These are phyloP conservation scores for Anoplophora glabripennis DNA, from an alignment of 1,140 invertebrate species.

Conservation along the genomic window DNA sequence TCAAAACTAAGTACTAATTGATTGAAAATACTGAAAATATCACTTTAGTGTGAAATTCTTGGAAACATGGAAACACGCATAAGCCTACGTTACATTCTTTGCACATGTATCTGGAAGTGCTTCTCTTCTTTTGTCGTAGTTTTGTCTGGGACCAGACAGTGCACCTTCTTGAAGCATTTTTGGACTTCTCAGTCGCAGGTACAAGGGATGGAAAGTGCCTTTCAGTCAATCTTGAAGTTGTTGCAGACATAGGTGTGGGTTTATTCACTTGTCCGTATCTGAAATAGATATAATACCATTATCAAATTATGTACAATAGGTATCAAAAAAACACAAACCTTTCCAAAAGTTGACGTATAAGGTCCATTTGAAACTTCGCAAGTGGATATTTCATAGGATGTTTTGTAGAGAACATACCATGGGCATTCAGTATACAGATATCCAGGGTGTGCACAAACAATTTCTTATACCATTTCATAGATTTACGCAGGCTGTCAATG, in stretches of 20 bases:
- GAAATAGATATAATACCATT: conserved; percentile 3
- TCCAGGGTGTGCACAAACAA: conserved; percentile 40
- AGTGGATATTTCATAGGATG: neutral
- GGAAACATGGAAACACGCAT: conserved; percentile 25
- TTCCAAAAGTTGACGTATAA: conserved; percentile 3
- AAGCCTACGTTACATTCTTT: conserved; percentile 24
- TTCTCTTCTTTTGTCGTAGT: conserved; percentile 14
- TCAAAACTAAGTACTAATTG: neutral
- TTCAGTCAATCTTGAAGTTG: conserved; percentile 9
- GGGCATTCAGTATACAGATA: conserved; percentile 33
- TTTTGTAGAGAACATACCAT: conserved; percentile 16
- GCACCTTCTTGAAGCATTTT: conserved; percentile 21
- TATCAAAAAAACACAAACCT: conserved; percentile 3
- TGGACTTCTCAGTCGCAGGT: conserved; percentile 17
- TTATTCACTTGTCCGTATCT: neutral
- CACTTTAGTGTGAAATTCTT: conserved; percentile 12
- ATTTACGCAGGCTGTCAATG: conserved; percentile 29
- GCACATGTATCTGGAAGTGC: conserved; percentile 21
- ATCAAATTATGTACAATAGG: neutral
- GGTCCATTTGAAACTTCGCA: neutral
- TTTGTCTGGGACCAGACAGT: conserved; percentile 14
- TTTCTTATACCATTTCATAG: conserved; percentile 43
- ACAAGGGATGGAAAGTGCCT: conserved; percentile 17
- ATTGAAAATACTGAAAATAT: conserved; percentile 8
- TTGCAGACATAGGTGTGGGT: neutral